Evolutionary conservation across 92 coral and sea anemone genomes (phyloP), one percentile per base, ranked within the genome.

Genomic region (Muricea muricata): DNA sequence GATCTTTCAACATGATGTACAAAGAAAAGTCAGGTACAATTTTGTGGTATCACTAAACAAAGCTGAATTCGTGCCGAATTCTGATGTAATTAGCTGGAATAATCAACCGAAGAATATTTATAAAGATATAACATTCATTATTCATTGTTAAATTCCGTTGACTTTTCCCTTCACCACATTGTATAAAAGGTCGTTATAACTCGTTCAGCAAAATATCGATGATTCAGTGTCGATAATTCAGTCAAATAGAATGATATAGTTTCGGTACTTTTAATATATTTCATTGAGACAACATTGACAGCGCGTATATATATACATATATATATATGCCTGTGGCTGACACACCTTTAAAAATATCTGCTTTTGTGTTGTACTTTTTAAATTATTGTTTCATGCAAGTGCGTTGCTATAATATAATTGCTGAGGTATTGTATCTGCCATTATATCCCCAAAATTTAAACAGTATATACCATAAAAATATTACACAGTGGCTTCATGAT

Each of bases 21-120:
- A 48, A 15, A 25, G 26, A 24, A 41, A 54, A 23, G 23, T 17
- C 52, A 84, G 67, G 56, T 37, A 37, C 20, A 73, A 6, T 42
- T 2, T 18, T 26, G 30, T 32, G 20, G 35, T 34, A 34, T 15
- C n/a, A n/a, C 9, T 33, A 39, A 24, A 26, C 26, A 41, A 14
- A 55, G 63, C 65, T 1, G 35, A 46, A 65, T 26, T 26, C 61
- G 40, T 39, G 78, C n/a, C 0, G 24, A 40, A 7, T 45, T 21
- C 42, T 73, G 63, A 47, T 21, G 3, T 35, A 47, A 55, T 78
- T 50, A 50, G 65, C 23, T 34, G 21, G 14, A 12, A 48, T 25
- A 28, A 30, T 28, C 28, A 50, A 32, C 5, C 33, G 73, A 79
- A 61, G 84, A 69, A 52, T 79, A 21, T 66, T 60, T 21, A 61